Evolutionary conservation across 2,888 invertebrate species (phyloP), one percentile per base, ranked within the genome.

Genomic region (Aphidoletes aphidimyza): DNA sequence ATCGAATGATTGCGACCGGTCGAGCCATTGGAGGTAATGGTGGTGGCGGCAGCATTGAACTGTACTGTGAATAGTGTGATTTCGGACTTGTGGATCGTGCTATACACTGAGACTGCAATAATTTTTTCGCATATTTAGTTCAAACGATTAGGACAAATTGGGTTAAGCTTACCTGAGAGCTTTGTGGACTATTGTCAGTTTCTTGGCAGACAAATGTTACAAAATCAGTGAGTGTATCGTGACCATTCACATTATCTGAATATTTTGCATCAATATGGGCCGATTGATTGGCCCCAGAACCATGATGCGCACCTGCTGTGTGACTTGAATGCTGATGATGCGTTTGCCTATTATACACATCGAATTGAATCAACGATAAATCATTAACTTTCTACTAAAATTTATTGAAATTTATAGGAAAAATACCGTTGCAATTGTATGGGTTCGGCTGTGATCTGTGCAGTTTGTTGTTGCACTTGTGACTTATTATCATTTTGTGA

Each of bases 201-300:
- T 98, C 98, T 91, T 98, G 98, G 89, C 98, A 98, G 84, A 98
- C 98, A 88, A 98, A 96, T 81, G 98, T 97, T 86, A 98, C 98
- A 90, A 98, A 98, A 90, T 98, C 98, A 1, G 97, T 96, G 86
- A 98, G 93, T 0, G 96, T 96, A 90, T 98, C 98, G 89, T 96
- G 96, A 5, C 95, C 94, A 87, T 95, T 96, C 9, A 91, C 89
- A 0, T 91, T 90, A 81, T 92, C 91, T 54, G 94, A 93, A 89
- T 96, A 95, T 89, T 94, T 94, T 8, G 36, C 86, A 26, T 59
- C 22, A 30, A 54, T 30, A 30, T 59, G 84, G 30, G 26, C 34
- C 0, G 49, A 34, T 59, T 84, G 84, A 17, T 19, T 2, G 0
- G 34, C 17, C 34, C 49, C 49, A 14, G 34, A 8, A 30, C 17